phyloP scores from a whole-genome alignment of 2,888 invertebrate species.

The Seira musarum region DNA sequence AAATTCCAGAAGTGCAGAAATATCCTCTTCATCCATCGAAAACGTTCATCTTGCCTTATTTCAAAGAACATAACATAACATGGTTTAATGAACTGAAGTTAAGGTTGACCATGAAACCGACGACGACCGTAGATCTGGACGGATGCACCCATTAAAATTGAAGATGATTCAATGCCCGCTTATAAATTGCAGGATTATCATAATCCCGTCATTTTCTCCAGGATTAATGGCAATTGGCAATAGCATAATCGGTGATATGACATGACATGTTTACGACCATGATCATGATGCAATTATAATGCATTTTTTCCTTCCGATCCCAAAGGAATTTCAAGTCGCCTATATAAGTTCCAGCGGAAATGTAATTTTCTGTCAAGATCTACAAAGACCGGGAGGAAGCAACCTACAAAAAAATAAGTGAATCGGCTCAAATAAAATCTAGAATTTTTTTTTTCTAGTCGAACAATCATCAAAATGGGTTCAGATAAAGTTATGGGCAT shows the following conservation, averaged over 20 bases:
- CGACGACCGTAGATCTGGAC: constrained; percentile 39
- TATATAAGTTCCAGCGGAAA: too few species aligned
- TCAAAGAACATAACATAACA: background rate
- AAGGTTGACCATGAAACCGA: too few species aligned
- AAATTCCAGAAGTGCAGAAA: background rate
- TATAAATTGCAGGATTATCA: constrained; percentile 45
- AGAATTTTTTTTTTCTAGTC: constrained; percentile 35
- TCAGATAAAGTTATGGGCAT: constrained; percentile 1
- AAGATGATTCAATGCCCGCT: constrained; percentile 49
- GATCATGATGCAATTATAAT: background rate
- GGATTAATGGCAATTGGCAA: too few species aligned
- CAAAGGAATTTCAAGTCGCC: too few species aligned
- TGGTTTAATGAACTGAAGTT: constrained; percentile 33
- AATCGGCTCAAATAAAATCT: too few species aligned
- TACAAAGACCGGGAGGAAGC: too few species aligned
- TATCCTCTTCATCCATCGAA: too few species aligned
- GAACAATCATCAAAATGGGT: constrained; percentile 22
- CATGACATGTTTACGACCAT: too few species aligned
- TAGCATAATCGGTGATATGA: too few species aligned
- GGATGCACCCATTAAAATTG: background rate
- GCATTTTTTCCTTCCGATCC: constrained; percentile 12
- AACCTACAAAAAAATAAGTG: too few species aligned
- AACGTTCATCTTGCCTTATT: too few species aligned
- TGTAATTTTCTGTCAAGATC: too few species aligned
- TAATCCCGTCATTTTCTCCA: background rate